Evolutionary conservation across 1,140 invertebrate genomes (phyloP), one percentile per base, ranked within the genome.

Genomic region (Pinna nobilis): DNA sequence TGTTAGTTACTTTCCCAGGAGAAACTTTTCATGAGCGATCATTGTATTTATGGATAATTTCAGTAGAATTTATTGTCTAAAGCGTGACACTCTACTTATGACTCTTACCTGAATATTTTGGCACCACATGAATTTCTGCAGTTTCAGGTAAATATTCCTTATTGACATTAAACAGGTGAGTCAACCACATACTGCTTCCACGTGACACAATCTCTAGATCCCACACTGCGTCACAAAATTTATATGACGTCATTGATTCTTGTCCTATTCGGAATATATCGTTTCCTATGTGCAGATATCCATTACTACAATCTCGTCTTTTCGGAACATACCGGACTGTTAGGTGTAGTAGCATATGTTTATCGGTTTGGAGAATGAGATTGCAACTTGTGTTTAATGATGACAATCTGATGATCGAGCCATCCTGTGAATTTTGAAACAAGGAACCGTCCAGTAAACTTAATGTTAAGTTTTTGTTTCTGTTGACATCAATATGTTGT

Each of bases 241-340:
- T 73, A 47, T 79, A 79, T 68, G 78, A 79, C 61, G 78, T 79
- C 61, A 74, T 55, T 23, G 60, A 55, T 13, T 68, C 70, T 25
- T 47, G 28, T 5, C 66, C 76, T 30, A 74, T 70, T 39, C 67
- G 53, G 28, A 50, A 60, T 23, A 39, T n/a, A 50, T 77, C 72
- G 66, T 80, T 77, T 20, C 76, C 76, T n/a, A 77, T 63, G 23
- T 74, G 75, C 3, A 77, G 28, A 33, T 72, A 80, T 25, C 70
- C 57, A 15, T 37, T 32, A 25, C 30, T 15, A 39, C 64, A 67
- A 11, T 35, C 49, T 25, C 30, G n/a, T 37, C n/a, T 35, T 13
- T 67, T 23, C 20, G 64, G 64, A 7, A 37, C 28, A 32, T 67
- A 67, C 4, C 25, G 15, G 20, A 67, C 35, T 13, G 35, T 67